A percentile compares a stretch with the other conserved stretches of the same genome.
Evolutionary conservation across 2,888 invertebrate genomes (phyloP).

Genomic region (Microctonus hyperodae): DNA sequence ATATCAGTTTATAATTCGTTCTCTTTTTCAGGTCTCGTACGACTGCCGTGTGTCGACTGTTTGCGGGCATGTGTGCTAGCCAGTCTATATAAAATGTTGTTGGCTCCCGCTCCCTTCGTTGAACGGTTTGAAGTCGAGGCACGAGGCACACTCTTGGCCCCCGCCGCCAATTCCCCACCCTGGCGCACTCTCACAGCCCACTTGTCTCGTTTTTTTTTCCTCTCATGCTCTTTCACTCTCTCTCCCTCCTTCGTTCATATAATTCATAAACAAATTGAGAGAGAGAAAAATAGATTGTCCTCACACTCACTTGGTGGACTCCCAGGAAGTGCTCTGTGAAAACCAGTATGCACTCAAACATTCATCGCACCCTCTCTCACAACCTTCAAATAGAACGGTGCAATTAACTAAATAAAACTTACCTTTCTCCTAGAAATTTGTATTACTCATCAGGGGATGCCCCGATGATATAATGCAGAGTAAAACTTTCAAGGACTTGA

Average conservation of each 20-base stretch:
- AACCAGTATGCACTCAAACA: not conserved
- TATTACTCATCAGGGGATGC: not conserved
- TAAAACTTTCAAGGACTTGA: not conserved
- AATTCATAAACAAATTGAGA: not conserved
- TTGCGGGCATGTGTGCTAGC: constrained; percentile 52
- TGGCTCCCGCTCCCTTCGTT: constrained; percentile 35
- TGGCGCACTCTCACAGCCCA: not conserved
- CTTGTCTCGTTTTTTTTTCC: not conserved
- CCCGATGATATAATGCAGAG: not conserved
- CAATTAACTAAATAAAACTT: not conserved
- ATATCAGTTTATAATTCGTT: not conserved
- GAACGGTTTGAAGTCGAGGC: constrained; percentile 27
- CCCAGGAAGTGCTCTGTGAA: not conserved
- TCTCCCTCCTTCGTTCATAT: not conserved
- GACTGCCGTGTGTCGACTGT: constrained; percentile 62
- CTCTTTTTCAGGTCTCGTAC: constrained; percentile 39
- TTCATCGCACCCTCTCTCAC: not conserved
- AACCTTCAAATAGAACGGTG: not conserved
- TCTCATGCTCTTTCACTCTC: not conserved
- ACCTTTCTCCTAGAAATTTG: not conserved
- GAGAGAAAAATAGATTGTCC: not conserved
- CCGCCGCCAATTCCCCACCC: not conserved
- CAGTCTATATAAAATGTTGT: constrained; percentile 51
- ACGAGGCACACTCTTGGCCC: constrained; percentile 26
- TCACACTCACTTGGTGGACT: not conserved